phyloP scores from a whole-genome alignment of 2,888 invertebrate genomes.

The Melipona bicolor region DNA sequence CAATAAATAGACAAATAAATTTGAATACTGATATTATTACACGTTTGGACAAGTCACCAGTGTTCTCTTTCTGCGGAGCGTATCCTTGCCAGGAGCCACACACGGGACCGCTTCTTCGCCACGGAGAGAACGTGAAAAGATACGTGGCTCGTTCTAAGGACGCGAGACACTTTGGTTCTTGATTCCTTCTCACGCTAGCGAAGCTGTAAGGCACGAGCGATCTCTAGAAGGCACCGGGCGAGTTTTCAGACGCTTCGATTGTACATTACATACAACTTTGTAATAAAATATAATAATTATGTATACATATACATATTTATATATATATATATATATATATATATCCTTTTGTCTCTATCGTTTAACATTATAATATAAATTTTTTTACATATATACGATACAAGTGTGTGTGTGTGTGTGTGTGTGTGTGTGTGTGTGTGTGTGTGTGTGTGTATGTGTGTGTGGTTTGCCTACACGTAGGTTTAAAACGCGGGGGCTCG shows the following conservation, averaged over 20 bases:
- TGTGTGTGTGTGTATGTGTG: slow-evolving; percentile 28
- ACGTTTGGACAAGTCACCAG: slow-evolving; percentile 56
- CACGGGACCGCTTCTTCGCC: slow-evolving; percentile 26
- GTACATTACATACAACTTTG: slow-evolving; percentile 57
- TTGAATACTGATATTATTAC: slow-evolving; percentile 65
- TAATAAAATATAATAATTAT: slow-evolving; percentile 78
- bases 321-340: slow-evolving; percentile 45
- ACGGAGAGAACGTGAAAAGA: slow-evolving; percentile 29
- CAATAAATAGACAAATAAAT: slow-evolving; percentile 64
- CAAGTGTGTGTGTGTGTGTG: slow-evolving; percentile 40
- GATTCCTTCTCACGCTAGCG: slow-evolving; percentile 57
- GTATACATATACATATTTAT: slow-evolving; percentile 62
- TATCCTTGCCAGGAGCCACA: slow-evolving; percentile 35
- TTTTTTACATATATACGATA: slow-evolving; percentile 63
- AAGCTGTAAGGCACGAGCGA: slow-evolving; percentile 74
- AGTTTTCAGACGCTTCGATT: slow-evolving; percentile 58
- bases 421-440: slow-evolving; percentile 21
- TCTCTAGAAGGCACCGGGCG: slow-evolving; percentile 66
- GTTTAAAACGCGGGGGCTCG: slow-evolving; percentile 66
- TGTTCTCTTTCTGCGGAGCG: slow-evolving; percentile 25
- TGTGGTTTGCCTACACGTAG: slow-evolving; percentile 12
- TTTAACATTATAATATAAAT: slow-evolving; percentile 51
- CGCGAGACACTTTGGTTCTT: slow-evolving; percentile 68
- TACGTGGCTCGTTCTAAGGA: slow-evolving; percentile 49
- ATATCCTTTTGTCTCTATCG: slow-evolving; percentile 19